These are phyloP conservation scores for Loripinus fragilis DNA, from an alignment of 2,888 invertebrate species.

Conservation along the genomic window DNA sequence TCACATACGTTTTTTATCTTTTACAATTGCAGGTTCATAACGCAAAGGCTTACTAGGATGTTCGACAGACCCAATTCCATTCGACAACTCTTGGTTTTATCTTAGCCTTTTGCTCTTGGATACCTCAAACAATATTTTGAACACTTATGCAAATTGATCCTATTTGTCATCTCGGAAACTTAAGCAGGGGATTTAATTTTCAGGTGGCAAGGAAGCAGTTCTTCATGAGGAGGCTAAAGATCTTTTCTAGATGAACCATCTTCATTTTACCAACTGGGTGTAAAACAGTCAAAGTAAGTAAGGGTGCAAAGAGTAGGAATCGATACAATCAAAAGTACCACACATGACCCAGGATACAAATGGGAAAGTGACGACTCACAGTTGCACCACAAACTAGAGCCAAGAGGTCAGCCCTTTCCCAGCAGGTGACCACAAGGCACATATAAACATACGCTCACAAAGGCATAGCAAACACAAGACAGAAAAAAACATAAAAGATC, in stretches of 20 bases:
- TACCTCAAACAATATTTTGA: constrained; percentile 43
- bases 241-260: constrained; percentile 52
- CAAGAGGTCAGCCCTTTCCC: too few species aligned
- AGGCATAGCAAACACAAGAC: too few species aligned
- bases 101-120: background rate
- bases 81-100: constrained; percentile 27
- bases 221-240: constrained; percentile 65
- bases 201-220: constrained; percentile 51
- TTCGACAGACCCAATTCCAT: constrained; percentile 55
- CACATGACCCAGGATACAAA: too few species aligned
- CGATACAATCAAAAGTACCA: too few species aligned
- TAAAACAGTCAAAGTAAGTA: too few species aligned
- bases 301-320: too few species aligned
- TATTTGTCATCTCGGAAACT: constrained; percentile 42
- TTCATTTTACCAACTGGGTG: constrained; percentile 22
- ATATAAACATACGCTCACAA: too few species aligned
- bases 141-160: constrained; percentile 57
- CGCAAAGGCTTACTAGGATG: constrained; percentile 24
- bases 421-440: too few species aligned
- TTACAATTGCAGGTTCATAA: constrained; percentile 45
- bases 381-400: too few species aligned
- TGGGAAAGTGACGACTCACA: too few species aligned
- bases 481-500: too few species aligned
- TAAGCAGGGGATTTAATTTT: constrained; percentile 31
- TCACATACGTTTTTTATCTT: constrained; percentile 58